Percentiles rank a stretch among this genome's conserved stretches.
Evolutionary conservation across 1,140 invertebrate genomes (phyloP).

Genomic region (Eumaeus atala): DNA sequence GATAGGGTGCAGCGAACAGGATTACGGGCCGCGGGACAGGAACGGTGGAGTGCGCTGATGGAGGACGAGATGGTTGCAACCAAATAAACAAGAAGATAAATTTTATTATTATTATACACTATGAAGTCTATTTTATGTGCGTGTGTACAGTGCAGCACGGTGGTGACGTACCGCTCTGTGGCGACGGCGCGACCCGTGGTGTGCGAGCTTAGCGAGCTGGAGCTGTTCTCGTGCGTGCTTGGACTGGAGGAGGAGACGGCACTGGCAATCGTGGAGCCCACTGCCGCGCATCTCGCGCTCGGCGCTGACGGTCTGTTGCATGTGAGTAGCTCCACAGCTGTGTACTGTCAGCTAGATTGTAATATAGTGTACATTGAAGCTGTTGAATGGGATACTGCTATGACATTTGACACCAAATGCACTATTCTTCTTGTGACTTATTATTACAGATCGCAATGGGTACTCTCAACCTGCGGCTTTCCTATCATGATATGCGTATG

Average conservation of each 20-base stretch:
- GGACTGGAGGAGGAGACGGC: slow-evolving; percentile 95
- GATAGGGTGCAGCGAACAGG: too few species aligned
- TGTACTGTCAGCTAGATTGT: background rate
- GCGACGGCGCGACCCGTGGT: slow-evolving; percentile 84
- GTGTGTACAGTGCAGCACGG: slow-evolving; percentile 83
- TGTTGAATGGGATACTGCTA: too few species aligned
- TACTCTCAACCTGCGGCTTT: slow-evolving; percentile 89
- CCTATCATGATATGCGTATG: slow-evolving; percentile 95
- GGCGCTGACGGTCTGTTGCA: slow-evolving; percentile 52
- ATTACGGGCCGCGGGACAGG: too few species aligned
- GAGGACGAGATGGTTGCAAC: too few species aligned
- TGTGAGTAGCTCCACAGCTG: slow-evolving; percentile 28
- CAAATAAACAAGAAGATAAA: too few species aligned
- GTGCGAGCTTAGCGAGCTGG: slow-evolving; percentile 91
- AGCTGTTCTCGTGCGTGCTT: slow-evolving; percentile 95
- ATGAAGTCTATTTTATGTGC: too few species aligned
- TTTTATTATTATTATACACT: too few species aligned
- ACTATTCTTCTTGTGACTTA: too few species aligned
- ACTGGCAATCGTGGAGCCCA: slow-evolving; percentile 96
- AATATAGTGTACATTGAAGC: too few species aligned
- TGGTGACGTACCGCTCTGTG: slow-evolving; percentile 86
- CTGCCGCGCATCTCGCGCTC: slow-evolving; percentile 84
- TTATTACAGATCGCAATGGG: slow-evolving; percentile 76
- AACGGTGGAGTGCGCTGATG: too few species aligned
- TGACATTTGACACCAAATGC: too few species aligned